A percentile compares a stretch with the other conserved stretches of the same genome.
Evolutionary conservation across 2,888 invertebrate species (phyloP).

Genomic region (Pammene aurita): DNA sequence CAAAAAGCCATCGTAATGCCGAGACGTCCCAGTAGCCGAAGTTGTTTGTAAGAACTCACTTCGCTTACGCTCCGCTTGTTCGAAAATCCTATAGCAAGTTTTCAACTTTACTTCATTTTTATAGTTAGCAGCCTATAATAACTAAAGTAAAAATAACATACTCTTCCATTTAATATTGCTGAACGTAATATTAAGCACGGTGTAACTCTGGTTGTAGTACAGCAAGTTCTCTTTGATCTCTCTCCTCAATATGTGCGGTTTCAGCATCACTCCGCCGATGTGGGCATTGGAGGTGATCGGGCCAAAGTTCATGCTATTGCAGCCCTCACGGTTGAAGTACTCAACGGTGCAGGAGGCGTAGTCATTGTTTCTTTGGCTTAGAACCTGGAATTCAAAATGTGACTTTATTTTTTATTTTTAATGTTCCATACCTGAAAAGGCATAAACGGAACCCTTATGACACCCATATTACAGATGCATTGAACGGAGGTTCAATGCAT

Average conservation of each 20-base stretch:
- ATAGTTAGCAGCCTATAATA: no score
- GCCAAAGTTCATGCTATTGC: slow-evolving; percentile 68
- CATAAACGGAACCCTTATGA: no score
- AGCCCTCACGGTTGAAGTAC: slow-evolving; percentile 67
- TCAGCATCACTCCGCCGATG: slow-evolving; percentile 72
- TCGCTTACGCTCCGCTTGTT: no score
- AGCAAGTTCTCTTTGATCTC: slow-evolving; percentile 39
- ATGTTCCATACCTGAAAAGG: not conserved
- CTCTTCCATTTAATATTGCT: slow-evolving; percentile 79
- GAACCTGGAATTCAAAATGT: slow-evolving; percentile 55
- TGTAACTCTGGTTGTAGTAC: slow-evolving; percentile 55
- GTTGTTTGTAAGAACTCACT: no score
- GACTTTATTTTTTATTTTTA: not conserved
- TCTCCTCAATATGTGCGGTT: slow-evolving; percentile 61
- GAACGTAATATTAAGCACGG: slow-evolving; percentile 75
- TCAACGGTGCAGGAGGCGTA: slow-evolving; percentile 67
- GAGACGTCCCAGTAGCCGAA: no score
- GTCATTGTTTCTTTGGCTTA: slow-evolving; percentile 58
- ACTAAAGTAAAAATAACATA: slow-evolving; percentile 55
- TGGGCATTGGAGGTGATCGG: slow-evolving; percentile 64
- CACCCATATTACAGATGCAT: no score
- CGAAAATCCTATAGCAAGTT: no score
- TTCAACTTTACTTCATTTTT: no score
- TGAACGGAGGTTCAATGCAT: no score
- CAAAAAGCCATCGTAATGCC: no score